Conservation (phyloP, 2,888 invertebrate species). For the Amphimallon solstitiale region DNA sequence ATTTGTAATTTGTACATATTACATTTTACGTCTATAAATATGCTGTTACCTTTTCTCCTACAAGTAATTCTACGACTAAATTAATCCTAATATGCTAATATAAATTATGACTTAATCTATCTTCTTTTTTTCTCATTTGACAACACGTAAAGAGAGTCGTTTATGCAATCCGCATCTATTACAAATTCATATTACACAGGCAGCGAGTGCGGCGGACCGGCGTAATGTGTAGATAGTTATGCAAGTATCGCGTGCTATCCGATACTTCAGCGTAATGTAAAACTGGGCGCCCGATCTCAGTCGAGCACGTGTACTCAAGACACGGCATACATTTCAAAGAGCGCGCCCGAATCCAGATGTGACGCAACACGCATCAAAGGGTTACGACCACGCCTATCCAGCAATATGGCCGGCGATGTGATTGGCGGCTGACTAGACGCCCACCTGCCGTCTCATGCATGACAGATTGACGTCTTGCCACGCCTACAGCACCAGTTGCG, state of each 20-base stretch:
- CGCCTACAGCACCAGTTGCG: constrained; percentile 57
- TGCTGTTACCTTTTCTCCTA: neutral
- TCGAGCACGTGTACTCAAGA: constrained; percentile 30
- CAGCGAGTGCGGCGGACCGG: constrained; percentile 20
- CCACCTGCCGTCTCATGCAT: constrained; percentile 59
- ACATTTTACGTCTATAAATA: no score
- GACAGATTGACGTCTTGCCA: constrained; percentile 59
- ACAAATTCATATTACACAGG: constrained; percentile 32
- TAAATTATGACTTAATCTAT: constrained; percentile 29
- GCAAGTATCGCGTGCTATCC: constrained; percentile 38
- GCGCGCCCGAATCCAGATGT: constrained; percentile 45
- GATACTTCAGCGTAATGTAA: constrained; percentile 28
- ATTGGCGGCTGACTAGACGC: constrained; percentile 68
- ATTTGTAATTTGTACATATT: no score
- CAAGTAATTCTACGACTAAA: neutral
- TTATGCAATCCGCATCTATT: constrained; percentile 36
- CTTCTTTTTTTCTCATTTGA: constrained; percentile 19
- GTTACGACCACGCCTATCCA: constrained; percentile 68
- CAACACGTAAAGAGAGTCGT: constrained; percentile 32
- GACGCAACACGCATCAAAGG: constrained; percentile 57
- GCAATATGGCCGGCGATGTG: constrained; percentile 74
- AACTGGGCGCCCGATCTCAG: constrained; percentile 24
- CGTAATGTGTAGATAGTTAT: constrained; percentile 37
- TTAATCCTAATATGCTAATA: constrained; percentile 14
- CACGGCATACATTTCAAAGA: constrained; percentile 39